phyloP scores from a whole-genome alignment of 23 tunicate species.

The Halocynthia roretzi region DNA sequence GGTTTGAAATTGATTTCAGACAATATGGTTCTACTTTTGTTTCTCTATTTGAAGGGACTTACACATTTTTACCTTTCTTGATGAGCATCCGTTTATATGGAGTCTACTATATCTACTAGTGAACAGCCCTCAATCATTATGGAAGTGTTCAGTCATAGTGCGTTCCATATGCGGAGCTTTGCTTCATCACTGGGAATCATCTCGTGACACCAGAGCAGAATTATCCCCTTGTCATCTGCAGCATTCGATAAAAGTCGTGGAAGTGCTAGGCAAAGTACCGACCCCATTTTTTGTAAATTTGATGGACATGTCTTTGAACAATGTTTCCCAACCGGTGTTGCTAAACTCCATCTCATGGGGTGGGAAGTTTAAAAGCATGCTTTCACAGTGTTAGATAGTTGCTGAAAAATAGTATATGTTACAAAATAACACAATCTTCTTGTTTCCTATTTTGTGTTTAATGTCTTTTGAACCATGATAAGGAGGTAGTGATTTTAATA shows the following conservation, averaged over 20 bases:
- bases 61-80: slow-evolving; percentile 59
- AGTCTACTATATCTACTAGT: slow-evolving; percentile 36
- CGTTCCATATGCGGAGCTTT: slow-evolving; percentile 64
- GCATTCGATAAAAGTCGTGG: slow-evolving; percentile 45
- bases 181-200: slow-evolving; percentile 58
- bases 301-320: too few relatives aligned
- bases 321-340: too few relatives aligned
- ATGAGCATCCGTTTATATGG: slow-evolving; percentile 74
- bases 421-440: not conserved
- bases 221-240: slow-evolving; percentile 27
- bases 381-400: not conserved
- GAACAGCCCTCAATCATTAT: slow-evolving; percentile 46
- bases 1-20: too few relatives aligned
- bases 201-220: slow-evolving; percentile 23
- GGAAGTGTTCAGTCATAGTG: slow-evolving; percentile 45
- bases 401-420: not conserved
- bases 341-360: too few relatives aligned
- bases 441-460: not conserved
- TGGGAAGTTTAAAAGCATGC: too few relatives aligned
- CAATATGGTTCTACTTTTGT: too few relatives aligned
- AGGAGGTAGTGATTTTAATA: too few relatives aligned
- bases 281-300: too few relatives aligned
- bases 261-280: slow-evolving; percentile 50
- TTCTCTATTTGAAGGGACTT: slow-evolving; percentile 43
- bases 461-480: too few relatives aligned